Base-by-base conservation (phyloP, 2,888 invertebrate species). In the Cheilosia urbana region DNA sequence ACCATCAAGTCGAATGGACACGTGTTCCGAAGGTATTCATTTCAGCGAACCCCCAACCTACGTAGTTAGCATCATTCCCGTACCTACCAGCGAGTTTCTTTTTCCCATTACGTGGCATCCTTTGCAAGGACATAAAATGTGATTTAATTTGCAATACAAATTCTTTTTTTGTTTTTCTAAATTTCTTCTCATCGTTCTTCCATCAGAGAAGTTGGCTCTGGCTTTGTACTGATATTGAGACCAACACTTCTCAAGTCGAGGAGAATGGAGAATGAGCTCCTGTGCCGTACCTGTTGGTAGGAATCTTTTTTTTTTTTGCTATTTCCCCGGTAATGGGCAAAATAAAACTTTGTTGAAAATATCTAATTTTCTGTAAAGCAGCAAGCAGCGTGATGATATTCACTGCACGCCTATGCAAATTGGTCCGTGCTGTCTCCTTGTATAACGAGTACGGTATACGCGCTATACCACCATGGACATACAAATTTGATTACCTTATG, bases 351-450 rank as follows among this genome's bases (percentile, higher is more conserved):
- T 80, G 69, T 60, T 51, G 58, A 80, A 84, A 80, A 75, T 75
- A 75, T 84, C 84, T 75, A 84, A 84, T 84, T 84, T 84, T 84
- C 69, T 75, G 63, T 69, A 80, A 80, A 80, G 80, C 60, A 75
- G 63, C 65, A 65, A 45, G 7, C 17, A 51, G 47, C 40, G 69
- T 60, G 71, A 60, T 65, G 65, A 60, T 71, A 66, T 80, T 76
- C 65, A 75, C 62, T 76, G 55, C 84, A 84, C 65, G 79, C 63
- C 69, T 79, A 84, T 75, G 71, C 55, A 80, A 75, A 71, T 71
- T 49, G 65, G 40, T 71, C 63, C 45, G 30, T 55, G 55, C n/a
- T 62, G 40, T n/a, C 55, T 17, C n/a, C 37, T 19, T 1, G 30
- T 30, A 9, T 30, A 37, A 42, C 37, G 60, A 45, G 65, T 45